Base-by-base conservation (phyloP, 2,113 vertebrate genomes). In the Nothocercus nigrocapillus region DNA sequence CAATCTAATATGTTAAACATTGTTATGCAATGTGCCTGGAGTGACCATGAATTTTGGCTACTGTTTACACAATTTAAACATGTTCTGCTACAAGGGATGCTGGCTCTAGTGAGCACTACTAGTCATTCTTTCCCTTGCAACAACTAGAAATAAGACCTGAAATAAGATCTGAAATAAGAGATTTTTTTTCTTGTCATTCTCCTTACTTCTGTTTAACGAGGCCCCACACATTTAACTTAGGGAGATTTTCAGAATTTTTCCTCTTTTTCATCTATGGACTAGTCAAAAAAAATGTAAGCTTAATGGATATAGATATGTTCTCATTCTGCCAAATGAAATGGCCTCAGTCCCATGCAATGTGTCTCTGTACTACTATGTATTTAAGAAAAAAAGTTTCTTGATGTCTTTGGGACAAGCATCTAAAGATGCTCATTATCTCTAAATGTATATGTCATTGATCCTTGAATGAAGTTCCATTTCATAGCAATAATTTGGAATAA, bases 81-180 rank as follows among this genome's bases (percentile, higher is more conserved):
- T 11, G 30, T 15, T 76, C 17, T 67, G 9, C 7, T 74, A 13
- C 3, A 2, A 0, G 0, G 8, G 15, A 27, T 22, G 8, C 15
- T 36, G 3, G 11, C 7, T 80, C 34, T 73, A 63, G 9, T 38
- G 13, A 72, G 13, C 17, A 54, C 22, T 51, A 45, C 8, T 73
- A 8, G 20, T 32, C 9, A 19, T 38, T 58, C 10, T 58, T 70
- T 7, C 34, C 21, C 75, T 85, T 15, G 34, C 12, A 90, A 47
- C 6, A 74, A 36, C 17, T 28, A 75, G 56, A 82, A 67, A 59
- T 20, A 82, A 54, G 5, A 12, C 6, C 21, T 47, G 6, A 12
- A 44, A 59, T 20, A 82, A 54, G 5, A 12, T 5, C 21, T 47
- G 6, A 12, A 44, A 51, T 51, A 51, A 11, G 10, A 53, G 22